Percentiles rank a stretch among this genome's conserved stretches.
Evolutionary conservation across 2,888 invertebrate genomes (phyloP).

Genomic region (Thymelicus lineola): DNA sequence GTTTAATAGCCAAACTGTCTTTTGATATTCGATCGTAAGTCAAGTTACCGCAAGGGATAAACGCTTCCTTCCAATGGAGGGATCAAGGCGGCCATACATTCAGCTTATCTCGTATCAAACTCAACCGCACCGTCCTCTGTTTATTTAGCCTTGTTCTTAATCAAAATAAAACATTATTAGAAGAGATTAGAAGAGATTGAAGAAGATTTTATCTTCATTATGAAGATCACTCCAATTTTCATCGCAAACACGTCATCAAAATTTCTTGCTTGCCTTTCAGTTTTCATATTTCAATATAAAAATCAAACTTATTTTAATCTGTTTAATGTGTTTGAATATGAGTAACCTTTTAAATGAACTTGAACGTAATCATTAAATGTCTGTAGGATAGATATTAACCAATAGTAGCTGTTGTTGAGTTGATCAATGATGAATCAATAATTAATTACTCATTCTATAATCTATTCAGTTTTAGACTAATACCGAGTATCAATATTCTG

Average conservation of each 20-base stretch:
- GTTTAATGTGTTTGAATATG: neutral
- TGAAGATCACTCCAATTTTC: constrained; percentile 8
- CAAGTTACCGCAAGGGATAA: constrained; percentile 47
- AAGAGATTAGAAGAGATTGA: constrained; percentile 10
- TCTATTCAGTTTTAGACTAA: no score
- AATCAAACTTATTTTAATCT: neutral
- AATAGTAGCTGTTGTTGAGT: no score
- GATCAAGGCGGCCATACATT: constrained; percentile 58
- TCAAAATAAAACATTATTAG: constrained; percentile 39
- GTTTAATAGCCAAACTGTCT: neutral
- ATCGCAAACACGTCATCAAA: constrained; percentile 2
- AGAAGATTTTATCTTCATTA: constrained; percentile 7
- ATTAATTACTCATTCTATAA: no score
- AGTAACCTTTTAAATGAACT: no score
- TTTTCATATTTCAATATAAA: neutral
- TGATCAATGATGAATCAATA: no score
- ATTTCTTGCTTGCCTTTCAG: neutral
- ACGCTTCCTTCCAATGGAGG: constrained; percentile 47
- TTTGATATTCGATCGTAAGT: constrained; percentile 41
- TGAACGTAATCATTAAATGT: no score
- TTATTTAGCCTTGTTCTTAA: constrained; percentile 39
- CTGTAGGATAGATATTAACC: no score
- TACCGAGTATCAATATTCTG: no score
- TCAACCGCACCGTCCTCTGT: constrained; percentile 49
- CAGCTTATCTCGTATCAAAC: constrained; percentile 59